Conservation (phyloP, 2,888 invertebrate genomes). For the Microctonus aethiopoides region DNA sequence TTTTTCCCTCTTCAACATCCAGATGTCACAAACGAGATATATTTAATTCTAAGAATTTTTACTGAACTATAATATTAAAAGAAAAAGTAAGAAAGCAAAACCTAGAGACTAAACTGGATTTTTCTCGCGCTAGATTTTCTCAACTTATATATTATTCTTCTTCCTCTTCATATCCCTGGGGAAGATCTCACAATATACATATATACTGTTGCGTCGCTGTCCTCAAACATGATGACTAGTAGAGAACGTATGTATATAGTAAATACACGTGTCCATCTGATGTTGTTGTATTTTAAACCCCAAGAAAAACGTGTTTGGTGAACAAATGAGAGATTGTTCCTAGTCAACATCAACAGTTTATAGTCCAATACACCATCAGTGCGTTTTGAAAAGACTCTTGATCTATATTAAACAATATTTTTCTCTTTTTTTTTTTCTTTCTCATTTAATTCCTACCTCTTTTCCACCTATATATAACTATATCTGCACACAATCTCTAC, state of each 20-base stretch:
- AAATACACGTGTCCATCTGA: neutral
- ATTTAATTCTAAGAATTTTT: constrained; percentile 59
- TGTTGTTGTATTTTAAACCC: constrained; percentile 23
- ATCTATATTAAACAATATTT: neutral
- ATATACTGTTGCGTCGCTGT: neutral
- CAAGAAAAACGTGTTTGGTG: constrained; percentile 58
- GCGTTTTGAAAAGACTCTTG: neutral
- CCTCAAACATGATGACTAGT: constrained; percentile 19
- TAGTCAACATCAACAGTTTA: constrained; percentile 35
- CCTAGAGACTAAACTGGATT: constrained; percentile 47
- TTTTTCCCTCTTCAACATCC: constrained; percentile 33
- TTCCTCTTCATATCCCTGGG: constrained; percentile 20
- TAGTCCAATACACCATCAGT: neutral
- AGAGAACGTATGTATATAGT: neutral
- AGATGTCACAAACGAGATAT: constrained; percentile 60
- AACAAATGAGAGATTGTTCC: constrained; percentile 64
- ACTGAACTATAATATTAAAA: constrained; percentile 18
- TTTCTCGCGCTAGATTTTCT: constrained; percentile 47
- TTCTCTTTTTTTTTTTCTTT: neutral
- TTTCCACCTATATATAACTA: too few relatives aligned
- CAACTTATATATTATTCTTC: too few relatives aligned
- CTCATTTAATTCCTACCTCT: too few relatives aligned
- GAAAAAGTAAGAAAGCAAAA: constrained; percentile 18
- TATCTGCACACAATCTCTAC: too few relatives aligned
- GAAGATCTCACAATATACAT: constrained; percentile 37